phyloP scores from a whole-genome alignment of 2,888 invertebrate species.

The Pammene fasciana region DNA sequence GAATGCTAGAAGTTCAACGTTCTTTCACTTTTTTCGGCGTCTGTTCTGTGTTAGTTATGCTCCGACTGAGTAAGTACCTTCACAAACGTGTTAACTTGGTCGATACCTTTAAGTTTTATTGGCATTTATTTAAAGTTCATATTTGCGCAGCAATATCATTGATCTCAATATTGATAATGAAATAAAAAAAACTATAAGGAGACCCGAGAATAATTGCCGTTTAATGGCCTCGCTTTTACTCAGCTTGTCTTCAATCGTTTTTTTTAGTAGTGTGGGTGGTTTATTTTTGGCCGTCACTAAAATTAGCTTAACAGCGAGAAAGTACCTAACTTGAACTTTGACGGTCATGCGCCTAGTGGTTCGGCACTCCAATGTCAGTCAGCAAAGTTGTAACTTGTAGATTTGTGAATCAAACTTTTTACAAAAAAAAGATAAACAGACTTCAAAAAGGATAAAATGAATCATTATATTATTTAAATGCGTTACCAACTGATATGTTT shows the following conservation, averaged over 20 bases:
- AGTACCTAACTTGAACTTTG: background rate
- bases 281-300: background rate
- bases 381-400: no score
- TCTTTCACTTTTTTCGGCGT: constrained; percentile 44
- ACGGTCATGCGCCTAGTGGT: background rate
- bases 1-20: constrained; percentile 61
- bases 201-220: constrained; percentile 28
- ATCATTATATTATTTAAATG: no score
- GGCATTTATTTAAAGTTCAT: background rate
- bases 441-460: no score
- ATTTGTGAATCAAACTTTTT: no score
- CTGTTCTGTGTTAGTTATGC: constrained; percentile 33
- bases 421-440: no score
- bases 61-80: constrained; percentile 12
- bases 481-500: no score
- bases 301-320: background rate
- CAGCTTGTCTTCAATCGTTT: constrained; percentile 13
- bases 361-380: background rate
- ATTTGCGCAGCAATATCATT: background rate
- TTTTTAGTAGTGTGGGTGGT: background rate
- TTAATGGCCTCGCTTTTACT: constrained; percentile 34
- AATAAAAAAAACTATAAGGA: constrained; percentile 15
- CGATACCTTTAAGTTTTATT: constrained; percentile 16
- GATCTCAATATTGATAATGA: constrained; percentile 19
- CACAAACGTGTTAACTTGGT: constrained; percentile 3